These are phyloP conservation scores for Catagonus wagneri DNA, from an alignment of 2,113 vertebrate species.

Conservation along the genomic window DNA sequence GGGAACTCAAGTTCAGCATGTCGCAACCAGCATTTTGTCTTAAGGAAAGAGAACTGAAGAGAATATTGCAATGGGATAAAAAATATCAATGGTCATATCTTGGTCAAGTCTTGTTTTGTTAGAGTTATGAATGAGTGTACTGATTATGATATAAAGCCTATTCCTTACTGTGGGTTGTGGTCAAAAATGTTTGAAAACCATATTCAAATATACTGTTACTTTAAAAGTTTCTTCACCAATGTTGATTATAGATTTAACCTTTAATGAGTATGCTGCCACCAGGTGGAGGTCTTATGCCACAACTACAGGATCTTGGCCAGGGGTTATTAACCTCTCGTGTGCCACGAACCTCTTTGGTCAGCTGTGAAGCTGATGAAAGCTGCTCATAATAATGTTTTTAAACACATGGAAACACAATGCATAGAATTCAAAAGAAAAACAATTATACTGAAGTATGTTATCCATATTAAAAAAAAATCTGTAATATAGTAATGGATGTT, in stretches of 20 bases:
- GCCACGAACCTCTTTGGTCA: background rate
- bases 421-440: background rate
- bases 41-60: constrained; percentile 55
- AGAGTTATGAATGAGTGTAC: background rate
- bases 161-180: constrained; percentile 46
- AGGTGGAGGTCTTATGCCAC: constrained; percentile 77
- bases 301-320: background rate
- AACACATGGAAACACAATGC: constrained; percentile 4
- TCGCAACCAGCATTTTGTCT: constrained; percentile 12
- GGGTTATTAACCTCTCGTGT: constrained; percentile 45
- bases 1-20: background rate
- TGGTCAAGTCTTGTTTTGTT: background rate
- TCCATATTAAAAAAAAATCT: background rate
- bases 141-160: constrained; percentile 43
- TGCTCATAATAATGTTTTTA: constrained; percentile 18
- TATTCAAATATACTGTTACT: constrained; percentile 11
- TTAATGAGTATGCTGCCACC: constrained; percentile 81
- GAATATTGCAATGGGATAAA: constrained; percentile 62
- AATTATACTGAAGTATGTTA: background rate
- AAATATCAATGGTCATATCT: background rate
- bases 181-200: constrained; percentile 55
- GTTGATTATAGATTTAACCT: constrained; percentile 63
- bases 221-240: constrained; percentile 32
- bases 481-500: background rate
- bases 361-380: constrained; percentile 1